A percentile compares a stretch with the other conserved stretches of the same genome.
Conservation (phyloP, 2,113 vertebrate genomes). For the Genyomyrus donnyi region DNA sequence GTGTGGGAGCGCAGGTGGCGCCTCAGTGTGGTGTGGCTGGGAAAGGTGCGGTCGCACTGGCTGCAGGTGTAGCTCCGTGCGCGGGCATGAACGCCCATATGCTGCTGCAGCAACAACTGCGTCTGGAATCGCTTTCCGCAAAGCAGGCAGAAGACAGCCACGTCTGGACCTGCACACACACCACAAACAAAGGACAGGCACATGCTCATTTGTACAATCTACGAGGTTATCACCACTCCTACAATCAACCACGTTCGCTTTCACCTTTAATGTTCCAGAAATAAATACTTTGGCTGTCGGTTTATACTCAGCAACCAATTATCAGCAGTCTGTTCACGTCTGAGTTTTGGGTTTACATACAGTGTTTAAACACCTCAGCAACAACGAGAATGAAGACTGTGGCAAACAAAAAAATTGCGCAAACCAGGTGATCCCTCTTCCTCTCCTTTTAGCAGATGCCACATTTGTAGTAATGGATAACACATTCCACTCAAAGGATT, state of each 20-base stretch:
- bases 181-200: not conserved
- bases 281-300: not conserved
- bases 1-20: slow-evolving; percentile 96
- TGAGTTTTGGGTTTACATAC: not conserved
- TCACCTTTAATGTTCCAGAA: not conserved
- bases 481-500: not conserved
- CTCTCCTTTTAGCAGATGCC: not conserved
- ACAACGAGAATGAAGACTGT: not conserved
- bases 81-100: slow-evolving; percentile 97
- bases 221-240: not conserved
- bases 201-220: not conserved
- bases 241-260: not conserved
- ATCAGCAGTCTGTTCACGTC: not conserved
- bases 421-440: not conserved
- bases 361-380: not conserved
- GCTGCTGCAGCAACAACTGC: slow-evolving; percentile 89
- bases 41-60: slow-evolving; percentile 96
- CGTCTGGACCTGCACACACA: slow-evolving; percentile 74
- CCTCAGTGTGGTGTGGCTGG: slow-evolving; percentile 96
- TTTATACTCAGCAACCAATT: not conserved
- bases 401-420: not conserved
- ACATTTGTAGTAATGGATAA: not conserved
- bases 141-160: slow-evolving; percentile 97
- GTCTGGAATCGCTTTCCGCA: slow-evolving; percentile 96
- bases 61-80: slow-evolving; percentile 97